A percentile compares a stretch with the other conserved stretches of the same genome.
These are phyloP conservation scores for Brachyalestes nurse DNA, from an alignment of 2,797 vertebrate genomes.

Conservation along the genomic window DNA sequence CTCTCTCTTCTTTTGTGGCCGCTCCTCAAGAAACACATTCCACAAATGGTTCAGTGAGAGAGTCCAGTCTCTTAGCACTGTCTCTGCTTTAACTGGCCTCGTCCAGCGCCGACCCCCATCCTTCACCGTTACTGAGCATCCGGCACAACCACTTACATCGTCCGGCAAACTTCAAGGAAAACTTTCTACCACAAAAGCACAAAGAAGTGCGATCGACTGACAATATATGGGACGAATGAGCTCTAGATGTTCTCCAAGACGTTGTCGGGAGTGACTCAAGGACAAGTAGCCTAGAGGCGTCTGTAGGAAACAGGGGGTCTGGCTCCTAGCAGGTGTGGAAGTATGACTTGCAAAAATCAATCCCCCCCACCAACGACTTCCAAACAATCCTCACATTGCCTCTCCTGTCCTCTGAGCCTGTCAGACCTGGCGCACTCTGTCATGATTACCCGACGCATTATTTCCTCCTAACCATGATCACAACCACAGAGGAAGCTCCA, in stretches of 20 bases:
- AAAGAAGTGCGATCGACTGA: constrained; percentile 16
- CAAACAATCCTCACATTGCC: not conserved
- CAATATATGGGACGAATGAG: not conserved
- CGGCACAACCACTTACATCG: constrained; percentile 21
- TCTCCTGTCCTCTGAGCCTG: constrained; percentile 16
- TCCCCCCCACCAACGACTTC: not conserved
- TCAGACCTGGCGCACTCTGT: constrained; percentile 28
- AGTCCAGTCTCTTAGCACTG: constrained; percentile 35
- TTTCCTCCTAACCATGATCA: constrained; percentile 53
- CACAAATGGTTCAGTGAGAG: constrained; percentile 23
- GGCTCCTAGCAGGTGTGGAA: not conserved
- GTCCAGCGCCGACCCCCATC: not conserved
- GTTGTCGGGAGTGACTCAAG: not conserved
- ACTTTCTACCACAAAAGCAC: constrained; percentile 17
- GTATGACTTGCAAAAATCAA: not conserved
- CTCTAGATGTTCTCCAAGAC: constrained; percentile 5
- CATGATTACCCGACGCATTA: constrained; percentile 49
- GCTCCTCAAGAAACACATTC: constrained; percentile 9
- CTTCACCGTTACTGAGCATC: constrained; percentile 11
- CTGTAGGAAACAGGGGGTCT: not conserved
- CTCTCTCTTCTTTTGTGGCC: constrained; percentile 22
- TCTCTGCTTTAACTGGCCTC: constrained; percentile 25
- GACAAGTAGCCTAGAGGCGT: constrained; percentile 3
- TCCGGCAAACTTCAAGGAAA: constrained; percentile 22
- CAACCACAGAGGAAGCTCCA: constrained; percentile 46